Conservation (phyloP, 2,797 vertebrate genomes). For the Harpagifer antarcticus region DNA sequence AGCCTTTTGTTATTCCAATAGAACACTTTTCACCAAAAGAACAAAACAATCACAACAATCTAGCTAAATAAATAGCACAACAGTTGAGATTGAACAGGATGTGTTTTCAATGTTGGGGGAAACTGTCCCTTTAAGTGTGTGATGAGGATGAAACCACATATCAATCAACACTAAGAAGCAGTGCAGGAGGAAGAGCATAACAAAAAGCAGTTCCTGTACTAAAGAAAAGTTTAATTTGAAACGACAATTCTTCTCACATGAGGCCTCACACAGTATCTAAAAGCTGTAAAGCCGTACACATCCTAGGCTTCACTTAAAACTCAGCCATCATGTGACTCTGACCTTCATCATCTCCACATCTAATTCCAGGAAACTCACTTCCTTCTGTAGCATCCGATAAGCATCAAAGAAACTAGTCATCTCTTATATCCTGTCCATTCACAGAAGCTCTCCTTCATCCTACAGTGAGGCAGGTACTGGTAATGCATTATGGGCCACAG, state of each 20-base stretch:
- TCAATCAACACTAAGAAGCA: not conserved
- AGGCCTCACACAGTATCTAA: not conserved
- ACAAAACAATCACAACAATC: no score
- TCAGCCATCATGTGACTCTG: constrained; percentile 30
- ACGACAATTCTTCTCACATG: not conserved
- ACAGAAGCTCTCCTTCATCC: constrained; percentile 36
- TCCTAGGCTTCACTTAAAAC: not conserved
- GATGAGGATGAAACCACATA: not conserved
- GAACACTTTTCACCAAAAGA: no score
- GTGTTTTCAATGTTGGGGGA: no score
- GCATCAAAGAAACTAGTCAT: constrained; percentile 14
- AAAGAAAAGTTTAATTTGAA: not conserved
- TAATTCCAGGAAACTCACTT: constrained; percentile 23
- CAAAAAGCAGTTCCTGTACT: not conserved
- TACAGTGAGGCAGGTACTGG: constrained; percentile 26
- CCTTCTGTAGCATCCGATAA: constrained; percentile 8
- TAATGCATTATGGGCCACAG: constrained; percentile 41
- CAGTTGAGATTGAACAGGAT: no score
- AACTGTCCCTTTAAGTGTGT: no score
- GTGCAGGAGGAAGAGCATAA: not conserved
- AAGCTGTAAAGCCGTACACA: not conserved
- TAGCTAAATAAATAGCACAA: no score
- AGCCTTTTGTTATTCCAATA: no score
- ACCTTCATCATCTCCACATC: constrained; percentile 15
- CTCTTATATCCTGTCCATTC: constrained; percentile 35